Evolutionary conservation across 2,113 vertebrate genomes (phyloP).

Genomic region (Tor tambroides): DNA sequence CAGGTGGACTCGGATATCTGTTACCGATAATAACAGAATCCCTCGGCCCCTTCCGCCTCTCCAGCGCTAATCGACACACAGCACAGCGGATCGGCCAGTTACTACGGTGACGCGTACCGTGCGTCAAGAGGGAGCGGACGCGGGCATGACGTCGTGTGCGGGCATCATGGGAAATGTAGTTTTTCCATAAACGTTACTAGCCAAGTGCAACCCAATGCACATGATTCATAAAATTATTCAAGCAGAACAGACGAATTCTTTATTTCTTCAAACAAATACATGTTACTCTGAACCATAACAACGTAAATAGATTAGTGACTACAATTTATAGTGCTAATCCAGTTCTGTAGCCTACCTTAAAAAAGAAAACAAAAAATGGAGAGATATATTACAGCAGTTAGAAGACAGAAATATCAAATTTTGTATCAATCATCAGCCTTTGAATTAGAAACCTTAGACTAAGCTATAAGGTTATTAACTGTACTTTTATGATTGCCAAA

Average conservation of each 20-base stretch:
- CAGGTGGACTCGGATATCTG: slow-evolving; percentile 62
- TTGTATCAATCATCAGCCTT: neutral
- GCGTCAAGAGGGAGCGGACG: slow-evolving; percentile 42
- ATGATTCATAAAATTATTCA: neutral
- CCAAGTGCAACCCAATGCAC: neutral
- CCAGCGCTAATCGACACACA: slow-evolving; percentile 41
- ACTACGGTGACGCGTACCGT: slow-evolving; percentile 72
- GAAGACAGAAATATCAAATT: neutral
- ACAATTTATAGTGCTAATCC: neutral
- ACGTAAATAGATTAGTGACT: neutral
- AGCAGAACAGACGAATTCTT: neutral
- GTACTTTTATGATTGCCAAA: neutral
- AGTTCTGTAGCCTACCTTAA: neutral
- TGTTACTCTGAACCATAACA: neutral
- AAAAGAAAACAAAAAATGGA: neutral
- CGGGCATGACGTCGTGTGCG: neutral
- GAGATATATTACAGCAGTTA: neutral
- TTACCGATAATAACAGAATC: slow-evolving; percentile 61
- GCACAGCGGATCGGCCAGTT: slow-evolving; percentile 69
- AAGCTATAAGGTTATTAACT: neutral
- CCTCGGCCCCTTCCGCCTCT: slow-evolving; percentile 49
- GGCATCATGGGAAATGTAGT: slow-evolving; percentile 45
- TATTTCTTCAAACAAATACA: neutral
- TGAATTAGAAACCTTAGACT: neutral
- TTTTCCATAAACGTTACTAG: neutral